These are phyloP conservation scores for Lagopus muta DNA, from an alignment of 2,113 vertebrate genomes.

Conservation along the genomic window DNA sequence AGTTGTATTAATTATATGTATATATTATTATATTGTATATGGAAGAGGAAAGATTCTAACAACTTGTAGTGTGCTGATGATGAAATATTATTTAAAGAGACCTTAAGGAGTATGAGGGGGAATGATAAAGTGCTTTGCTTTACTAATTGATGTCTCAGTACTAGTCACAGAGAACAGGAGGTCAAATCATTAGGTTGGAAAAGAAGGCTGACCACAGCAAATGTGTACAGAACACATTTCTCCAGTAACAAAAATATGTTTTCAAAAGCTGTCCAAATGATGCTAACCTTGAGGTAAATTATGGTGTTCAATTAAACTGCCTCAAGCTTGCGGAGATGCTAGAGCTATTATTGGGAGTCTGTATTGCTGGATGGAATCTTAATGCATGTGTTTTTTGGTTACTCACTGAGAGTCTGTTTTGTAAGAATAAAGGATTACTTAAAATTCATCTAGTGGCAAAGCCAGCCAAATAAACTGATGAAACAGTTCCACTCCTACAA, in stretches of 20 bases:
- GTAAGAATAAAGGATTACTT: not conserved
- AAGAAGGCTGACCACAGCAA: rapidly evolving
- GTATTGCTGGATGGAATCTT: not conserved
- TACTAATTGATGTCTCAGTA: not conserved
- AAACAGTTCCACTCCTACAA: not conserved
- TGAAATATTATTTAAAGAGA: not conserved
- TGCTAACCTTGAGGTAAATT: not conserved
- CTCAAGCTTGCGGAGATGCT: not conserved
- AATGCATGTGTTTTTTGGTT: not conserved
- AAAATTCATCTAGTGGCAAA: not conserved
- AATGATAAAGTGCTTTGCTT: not conserved
- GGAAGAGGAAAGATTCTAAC: not conserved
- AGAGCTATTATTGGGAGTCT: not conserved
- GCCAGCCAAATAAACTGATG: not conserved
- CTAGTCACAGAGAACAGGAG: not conserved
- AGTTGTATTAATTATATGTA: not conserved
- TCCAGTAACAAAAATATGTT: not conserved
- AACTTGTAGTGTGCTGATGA: not conserved
- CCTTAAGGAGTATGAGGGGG: not conserved
- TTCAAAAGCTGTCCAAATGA: not conserved
- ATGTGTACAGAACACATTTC: not conserved
- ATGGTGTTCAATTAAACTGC: not conserved
- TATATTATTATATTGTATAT: not conserved
- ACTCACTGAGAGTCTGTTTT: not conserved
- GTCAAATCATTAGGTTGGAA: not conserved